Evolutionary conservation across 2,888 invertebrate genomes (phyloP), one percentile per base, ranked within the genome.

Genomic region (Tipula confusa): DNA sequence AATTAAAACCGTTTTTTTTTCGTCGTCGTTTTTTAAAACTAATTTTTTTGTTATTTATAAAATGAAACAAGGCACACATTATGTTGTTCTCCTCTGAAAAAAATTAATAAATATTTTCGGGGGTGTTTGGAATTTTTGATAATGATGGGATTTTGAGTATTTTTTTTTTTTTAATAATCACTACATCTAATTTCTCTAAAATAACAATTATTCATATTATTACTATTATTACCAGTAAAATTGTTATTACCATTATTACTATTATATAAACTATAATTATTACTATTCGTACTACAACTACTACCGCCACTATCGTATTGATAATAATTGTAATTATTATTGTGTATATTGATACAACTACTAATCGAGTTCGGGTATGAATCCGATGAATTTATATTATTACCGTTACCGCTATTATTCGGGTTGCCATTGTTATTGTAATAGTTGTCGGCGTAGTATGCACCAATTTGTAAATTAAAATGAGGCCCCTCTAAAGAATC

Each of bases 401-500:
- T 64, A 64, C 24, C 24, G 9, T 11, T 64, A 64, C 64, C 64
- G 24, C 24, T 64, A 64, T n/a, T n/a, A n/a, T 64, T 18, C 24
- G 64, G 18, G 9, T 64, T 64, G 24, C 24, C 31, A 31, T 80
- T 80, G 5, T 6, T 80, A 13, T 80, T 80, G 7, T 31, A 80
- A 80, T 80, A 80, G 80, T 80, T 80, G 29, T 24, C 82, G 33
- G 82, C 33, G 24, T 18, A 82, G 18, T 36, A 85, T 83, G 86
- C 85, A 84, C 86, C 86, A 0, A 86, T 85, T 85, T 86, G 86
- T 48, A 87, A 84, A 85, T 86, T 87, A 36, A 85, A 85, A 83
- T 86, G 86, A 36, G 87, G 85, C 29, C 86, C 86, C 83, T 87
- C 87, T 5, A 86, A 84, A 0, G 87, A 86, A 83, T 86, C 86